These are phyloP conservation scores for Arctocebus calabarensis DNA, from an alignment of 2,797 vertebrate genomes.

Conservation along the genomic window DNA sequence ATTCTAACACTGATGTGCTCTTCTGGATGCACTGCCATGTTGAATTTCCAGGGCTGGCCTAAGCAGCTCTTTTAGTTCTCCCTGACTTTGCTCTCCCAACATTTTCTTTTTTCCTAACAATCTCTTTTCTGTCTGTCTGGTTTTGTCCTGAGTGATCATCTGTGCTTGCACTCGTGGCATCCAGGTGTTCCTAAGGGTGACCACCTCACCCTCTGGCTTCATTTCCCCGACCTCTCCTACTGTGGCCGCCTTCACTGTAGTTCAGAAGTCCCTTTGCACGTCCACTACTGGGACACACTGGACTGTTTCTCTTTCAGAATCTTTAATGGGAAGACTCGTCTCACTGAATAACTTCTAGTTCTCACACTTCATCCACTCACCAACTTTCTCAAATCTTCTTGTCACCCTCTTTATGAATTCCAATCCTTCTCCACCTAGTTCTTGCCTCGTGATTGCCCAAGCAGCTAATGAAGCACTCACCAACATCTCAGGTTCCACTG, in stretches of 20 bases:
- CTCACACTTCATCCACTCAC: not conserved
- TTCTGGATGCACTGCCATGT: not conserved
- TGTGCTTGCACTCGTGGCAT: not conserved
- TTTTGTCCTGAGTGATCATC: not conserved
- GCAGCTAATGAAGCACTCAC: not conserved
- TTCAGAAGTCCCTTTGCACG: not conserved
- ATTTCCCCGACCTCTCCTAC: not conserved
- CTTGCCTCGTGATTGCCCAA: not conserved
- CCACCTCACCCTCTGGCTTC: not conserved
- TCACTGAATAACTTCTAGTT: not conserved
- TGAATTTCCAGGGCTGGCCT: not conserved
- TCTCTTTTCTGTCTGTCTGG: not conserved
- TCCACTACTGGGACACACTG: not conserved
- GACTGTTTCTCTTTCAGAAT: not conserved
- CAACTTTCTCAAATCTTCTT: constrained; percentile 5
- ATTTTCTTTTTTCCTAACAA: not conserved
- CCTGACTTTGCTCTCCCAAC: not conserved
- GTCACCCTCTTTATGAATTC: not conserved
- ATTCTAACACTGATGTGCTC: not conserved
- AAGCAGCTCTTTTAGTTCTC: not conserved
- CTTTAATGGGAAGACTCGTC: not conserved
- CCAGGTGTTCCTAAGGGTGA: not conserved
- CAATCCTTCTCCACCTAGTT: not conserved
- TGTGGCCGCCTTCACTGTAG: not conserved
- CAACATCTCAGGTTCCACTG: not conserved